A percentile compares a stretch with the other conserved stretches of the same genome.
phyloP scores from a whole-genome alignment of 1,140 invertebrate species.

The Ips typographus region DNA sequence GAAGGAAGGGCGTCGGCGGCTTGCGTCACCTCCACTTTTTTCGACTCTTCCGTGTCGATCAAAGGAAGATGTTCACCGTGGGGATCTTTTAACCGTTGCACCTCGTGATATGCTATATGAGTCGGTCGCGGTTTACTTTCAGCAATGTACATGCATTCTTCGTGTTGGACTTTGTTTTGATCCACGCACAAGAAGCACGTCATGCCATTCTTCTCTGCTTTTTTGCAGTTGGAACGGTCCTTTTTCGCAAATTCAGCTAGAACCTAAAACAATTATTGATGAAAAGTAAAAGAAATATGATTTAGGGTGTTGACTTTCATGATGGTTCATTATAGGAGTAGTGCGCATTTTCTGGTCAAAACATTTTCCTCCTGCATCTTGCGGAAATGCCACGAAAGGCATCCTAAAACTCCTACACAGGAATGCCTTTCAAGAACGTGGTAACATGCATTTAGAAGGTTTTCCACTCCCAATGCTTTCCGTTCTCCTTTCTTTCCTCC shows the following conservation, averaged over 20 bases:
- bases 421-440: too few species aligned
- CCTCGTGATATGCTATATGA: constrained; percentile 51
- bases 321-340: not conserved
- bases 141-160: constrained; percentile 74
- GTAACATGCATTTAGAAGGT: too few species aligned
- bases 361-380: too few species aligned
- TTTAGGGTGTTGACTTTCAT: not conserved
- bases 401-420: too few species aligned
- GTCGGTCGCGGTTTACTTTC: constrained; percentile 61
- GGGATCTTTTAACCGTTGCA: constrained; percentile 36
- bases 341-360: too few species aligned
- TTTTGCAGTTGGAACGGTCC: constrained; percentile 69
- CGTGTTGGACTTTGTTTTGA: constrained; percentile 65
- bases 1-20: constrained; percentile 14
- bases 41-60: constrained; percentile 6
- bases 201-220: constrained; percentile 68
- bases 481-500: too few species aligned
- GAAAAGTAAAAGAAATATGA: too few species aligned
- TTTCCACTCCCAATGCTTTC: too few species aligned
- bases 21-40: constrained; percentile 25
- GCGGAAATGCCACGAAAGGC: too few species aligned
- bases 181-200: constrained; percentile 72
- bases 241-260: constrained; percentile 68
- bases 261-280: constrained; percentile 46
- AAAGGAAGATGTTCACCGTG: constrained; percentile 19